Evolutionary conservation across 2,113 vertebrate species (phyloP), one percentile per base, ranked within the genome.

Genomic region (Megaceryle torquata): DNA sequence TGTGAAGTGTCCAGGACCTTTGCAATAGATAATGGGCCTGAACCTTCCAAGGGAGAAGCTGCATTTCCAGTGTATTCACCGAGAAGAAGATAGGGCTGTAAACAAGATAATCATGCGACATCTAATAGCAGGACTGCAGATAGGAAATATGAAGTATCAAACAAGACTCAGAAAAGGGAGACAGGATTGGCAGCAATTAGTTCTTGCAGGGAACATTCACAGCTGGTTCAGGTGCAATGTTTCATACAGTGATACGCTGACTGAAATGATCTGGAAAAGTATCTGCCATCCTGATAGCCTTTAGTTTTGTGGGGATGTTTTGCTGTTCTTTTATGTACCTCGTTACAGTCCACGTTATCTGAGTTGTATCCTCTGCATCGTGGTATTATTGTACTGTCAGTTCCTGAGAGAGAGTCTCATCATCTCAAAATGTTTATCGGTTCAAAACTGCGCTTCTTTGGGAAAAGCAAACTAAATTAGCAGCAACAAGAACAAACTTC

Each of bases 391-490:
- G 4, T 37, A 16, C 76, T 57, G 85, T 68, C 77, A 44, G 41
- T 21, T 87, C 60, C 65, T 35, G 37, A 86, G 48, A 75, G 48
- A 82, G 37, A 72, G 15, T 43, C 57, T 44, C 65, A 70, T 91
- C 61, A 61, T 71, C 79, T 95, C 68, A 88, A 91, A 91, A 90
- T 21, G 21, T 37, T 87, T 63, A 50, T 90, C 79, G 46, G 39
- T 78, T 88, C 64, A 88, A 85, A 94, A 93, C 19, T 64, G 56
- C n/a, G 51, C 56, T 85, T 71, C 87, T 90, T 69, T 79, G 51
- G 51, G 77, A 88, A 69, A 93, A 84, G 51, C 22, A 90, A 88
- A 89, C 75, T 74, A 86, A 84, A 86, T 91, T 91, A 59, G 39
- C 68, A 68, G 64, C 68, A 92, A 77, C 0, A 1, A 78, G 91